phyloP scores from a whole-genome alignment of 2,888 invertebrate species.

The Baronia brevicornis region DNA sequence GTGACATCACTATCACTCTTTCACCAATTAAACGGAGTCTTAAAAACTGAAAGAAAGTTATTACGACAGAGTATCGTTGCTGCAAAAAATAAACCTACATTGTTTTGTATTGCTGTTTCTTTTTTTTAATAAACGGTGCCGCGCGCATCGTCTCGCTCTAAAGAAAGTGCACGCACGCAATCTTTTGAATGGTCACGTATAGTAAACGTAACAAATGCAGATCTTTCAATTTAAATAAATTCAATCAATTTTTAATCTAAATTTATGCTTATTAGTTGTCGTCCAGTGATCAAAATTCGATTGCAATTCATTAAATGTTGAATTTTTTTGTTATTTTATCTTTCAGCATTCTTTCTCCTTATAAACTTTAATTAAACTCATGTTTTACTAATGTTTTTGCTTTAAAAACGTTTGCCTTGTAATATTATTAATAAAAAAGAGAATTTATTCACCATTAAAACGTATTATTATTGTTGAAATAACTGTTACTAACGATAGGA shows the following conservation, averaged over 20 bases:
- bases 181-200: conserved; percentile 48
- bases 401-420: too few species aligned
- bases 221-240: background rate
- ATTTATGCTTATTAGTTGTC: too few species aligned
- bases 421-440: too few species aligned
- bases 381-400: too few species aligned
- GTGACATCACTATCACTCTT: conserved; percentile 58
- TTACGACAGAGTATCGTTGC: conserved; percentile 45
- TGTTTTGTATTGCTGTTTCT: conserved; percentile 50
- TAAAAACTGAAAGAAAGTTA: conserved; percentile 63
- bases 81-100: conserved; percentile 46
- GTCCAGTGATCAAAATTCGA: too few species aligned
- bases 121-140: conserved; percentile 23
- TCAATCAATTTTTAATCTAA: background rate
- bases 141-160: conserved; percentile 37
- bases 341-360: too few species aligned
- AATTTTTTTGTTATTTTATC: too few species aligned
- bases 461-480: too few species aligned
- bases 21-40: conserved; percentile 58
- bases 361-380: too few species aligned
- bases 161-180: conserved; percentile 65
- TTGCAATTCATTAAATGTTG: too few species aligned
- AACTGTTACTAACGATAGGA: too few species aligned
- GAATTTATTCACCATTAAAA: too few species aligned
- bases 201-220: conserved; percentile 28